Evolutionary conservation across 1,140 invertebrate genomes (phyloP), one percentile per base, ranked within the genome.

Genomic region (Zaprionus inermis): DNA sequence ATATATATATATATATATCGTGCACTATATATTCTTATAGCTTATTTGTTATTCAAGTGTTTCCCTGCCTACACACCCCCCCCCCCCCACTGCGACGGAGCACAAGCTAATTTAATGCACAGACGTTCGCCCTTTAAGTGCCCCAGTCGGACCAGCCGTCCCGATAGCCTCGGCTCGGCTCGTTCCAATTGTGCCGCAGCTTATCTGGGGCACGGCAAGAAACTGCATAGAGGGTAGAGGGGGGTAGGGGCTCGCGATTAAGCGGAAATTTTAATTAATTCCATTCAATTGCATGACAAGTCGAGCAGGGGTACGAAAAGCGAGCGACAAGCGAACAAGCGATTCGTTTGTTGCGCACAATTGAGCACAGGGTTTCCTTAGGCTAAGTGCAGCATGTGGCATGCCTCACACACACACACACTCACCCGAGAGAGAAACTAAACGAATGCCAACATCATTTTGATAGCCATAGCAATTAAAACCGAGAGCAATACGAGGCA

Each of bases 191-290:
- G 51, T 20, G 36, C 10, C 12, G 28, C 22, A 32, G 63, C 58
- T 79, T 79, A 79, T 76, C 72, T 76, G 38, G 57, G 61, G 68
- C 76, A 38, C 28, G 59, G 79, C 66, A 78, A 58, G 55, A 61
- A 64, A 66, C 51, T 67, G 63, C 55, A 70, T 59, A 57, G 58
- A 49, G 55, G 49, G 38, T 32, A 46, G 49, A 55, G 65, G 20
- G n/a, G 30, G 34, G 22, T 3, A 32, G 36, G 63, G 67, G 61
- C 79, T 78, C 61, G 81, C 72, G 84, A 89, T 89, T 89, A 90
- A 81, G 78, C 84, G 84, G 84, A 89, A 90, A 89, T 89, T 89
- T 89, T 89, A 90, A 89, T 89, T 89, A 90, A 89, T 89, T 89
- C 85, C 84, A 89, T 83, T 89, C 83, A 88, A 88, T 89, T 88